Evolutionary conservation across 1,140 invertebrate species (phyloP), one percentile per base, ranked within the genome.

Genomic region (Chionoecetes opilio): DNA sequence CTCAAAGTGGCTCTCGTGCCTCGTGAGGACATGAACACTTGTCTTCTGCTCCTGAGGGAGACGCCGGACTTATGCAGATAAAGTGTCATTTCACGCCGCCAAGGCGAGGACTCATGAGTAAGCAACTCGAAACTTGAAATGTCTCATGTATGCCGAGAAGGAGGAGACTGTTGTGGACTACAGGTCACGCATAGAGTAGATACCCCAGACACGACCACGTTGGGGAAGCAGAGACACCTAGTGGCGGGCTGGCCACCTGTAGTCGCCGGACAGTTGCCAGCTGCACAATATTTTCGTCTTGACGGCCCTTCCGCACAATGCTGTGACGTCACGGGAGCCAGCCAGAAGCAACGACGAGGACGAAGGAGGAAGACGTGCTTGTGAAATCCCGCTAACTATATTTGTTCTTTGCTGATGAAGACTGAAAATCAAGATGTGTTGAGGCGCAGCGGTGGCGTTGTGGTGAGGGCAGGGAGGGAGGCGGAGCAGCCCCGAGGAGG

Each of bases 321-420:
- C 38, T n/a, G 63, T 75, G 63, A 75, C 63, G 63, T 75, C 63
- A 75, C 63, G 63, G 46, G 46, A 53, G 46, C 46, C 63, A 75
- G 9, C 63, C 63, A 75, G 63, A 75, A 26, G 63, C 21, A 3
- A 26, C 63, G 26, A 21, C 21, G 63, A n/a, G 3, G 11, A n/a
- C 9, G 26, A n/a, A 1, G 63, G 21, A 8, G 0, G n/a, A n/a
- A 8, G 63, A 75, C 6, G 63, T 8, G 1, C n/a, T 11, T 75
- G 63, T 11, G 63, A 26, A 3, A 8, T 8, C 63, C 63, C 5
- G 0, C 63, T n/a, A 46, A 46, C 41, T n/a, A 26, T 17, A 26
- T 0, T n/a, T 75, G 5, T 75, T 26, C n/a, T 11, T 75, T 75
- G n/a, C n/a, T n/a, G 21, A 6, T 75, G 63, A 75, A n/a, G 63